A percentile compares a stretch with the other conserved stretches of the same genome.
Evolutionary conservation across 2,888 invertebrate species (phyloP).

Genomic region (Drosophila leonis): DNA sequence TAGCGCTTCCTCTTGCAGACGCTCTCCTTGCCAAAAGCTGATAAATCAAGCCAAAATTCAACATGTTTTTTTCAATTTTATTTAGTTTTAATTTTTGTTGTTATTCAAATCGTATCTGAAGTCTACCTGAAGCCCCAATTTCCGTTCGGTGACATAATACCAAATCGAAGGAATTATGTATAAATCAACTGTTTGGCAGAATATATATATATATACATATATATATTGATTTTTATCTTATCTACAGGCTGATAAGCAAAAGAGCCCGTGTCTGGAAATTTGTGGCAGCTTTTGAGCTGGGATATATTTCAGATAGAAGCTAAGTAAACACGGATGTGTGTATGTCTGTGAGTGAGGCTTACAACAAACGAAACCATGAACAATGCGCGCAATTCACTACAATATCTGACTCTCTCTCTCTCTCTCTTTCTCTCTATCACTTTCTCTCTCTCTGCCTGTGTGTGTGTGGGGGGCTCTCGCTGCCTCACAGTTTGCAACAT

Average conservation of each 20-base stretch:
- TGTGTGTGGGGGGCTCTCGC: conserved; percentile 21
- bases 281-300: conserved; percentile 30
- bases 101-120: conserved; percentile 39
- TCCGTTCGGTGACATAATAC: conserved; percentile 34
- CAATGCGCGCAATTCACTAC: conserved; percentile 74
- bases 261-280: conserved; percentile 28
- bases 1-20: conserved; percentile 67
- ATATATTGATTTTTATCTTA: conserved; percentile 34
- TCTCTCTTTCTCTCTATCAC: not conserved
- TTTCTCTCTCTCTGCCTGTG: not conserved
- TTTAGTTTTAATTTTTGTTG: not conserved
- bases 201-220: not conserved
- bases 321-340: conserved; percentile 18
- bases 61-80: not conserved
- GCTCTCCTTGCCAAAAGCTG: conserved; percentile 21
- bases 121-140: conserved; percentile 25
- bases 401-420: conserved; percentile 42
- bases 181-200: conserved; percentile 15
- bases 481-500: conserved; percentile 68
- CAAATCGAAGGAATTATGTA: conserved; percentile 5
- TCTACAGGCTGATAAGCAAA: conserved; percentile 38
- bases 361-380: conserved; percentile 47
- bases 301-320: conserved; percentile 26
- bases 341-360: conserved; percentile 35
- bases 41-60: conserved; percentile 58